Conservation (phyloP, 2,113 vertebrate genomes). For the Lontra canadensis region DNA sequence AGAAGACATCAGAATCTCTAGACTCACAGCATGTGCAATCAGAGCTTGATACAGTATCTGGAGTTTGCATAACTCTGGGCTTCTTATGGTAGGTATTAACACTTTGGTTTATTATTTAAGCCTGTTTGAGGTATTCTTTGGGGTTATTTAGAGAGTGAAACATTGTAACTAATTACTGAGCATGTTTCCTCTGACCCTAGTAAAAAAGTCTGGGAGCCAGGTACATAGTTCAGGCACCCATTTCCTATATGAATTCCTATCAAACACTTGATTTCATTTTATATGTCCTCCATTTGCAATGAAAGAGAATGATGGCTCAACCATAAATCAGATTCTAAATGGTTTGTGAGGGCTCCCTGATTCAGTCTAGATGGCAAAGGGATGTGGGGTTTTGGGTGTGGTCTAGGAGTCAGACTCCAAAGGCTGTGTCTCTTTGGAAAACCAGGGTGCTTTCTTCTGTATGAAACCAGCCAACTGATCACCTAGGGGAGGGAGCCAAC, state of each 20-base stretch:
- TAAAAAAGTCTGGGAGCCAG: background rate
- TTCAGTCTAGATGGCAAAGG: background rate
- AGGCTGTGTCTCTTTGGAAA: background rate
- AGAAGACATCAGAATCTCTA: background rate
- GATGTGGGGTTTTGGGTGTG: background rate
- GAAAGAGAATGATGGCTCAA: background rate
- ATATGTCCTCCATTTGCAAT: background rate
- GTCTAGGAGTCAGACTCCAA: background rate
- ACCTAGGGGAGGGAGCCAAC: accelerated
- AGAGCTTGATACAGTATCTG: background rate
- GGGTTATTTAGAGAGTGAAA: background rate
- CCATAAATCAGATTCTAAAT: background rate
- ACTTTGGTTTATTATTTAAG: background rate
- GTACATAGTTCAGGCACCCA: background rate
- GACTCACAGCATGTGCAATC: background rate
- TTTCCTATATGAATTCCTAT: background rate
- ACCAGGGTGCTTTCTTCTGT: background rate
- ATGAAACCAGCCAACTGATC: background rate
- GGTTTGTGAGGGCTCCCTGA: background rate
- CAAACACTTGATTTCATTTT: background rate
- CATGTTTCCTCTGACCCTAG: background rate
- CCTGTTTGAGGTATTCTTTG: background rate
- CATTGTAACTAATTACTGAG: background rate
- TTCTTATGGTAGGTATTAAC: background rate
- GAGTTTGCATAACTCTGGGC: background rate